Evolutionary conservation across 2,113 vertebrate species (phyloP).

Genomic region (Mobula birostris): DNA sequence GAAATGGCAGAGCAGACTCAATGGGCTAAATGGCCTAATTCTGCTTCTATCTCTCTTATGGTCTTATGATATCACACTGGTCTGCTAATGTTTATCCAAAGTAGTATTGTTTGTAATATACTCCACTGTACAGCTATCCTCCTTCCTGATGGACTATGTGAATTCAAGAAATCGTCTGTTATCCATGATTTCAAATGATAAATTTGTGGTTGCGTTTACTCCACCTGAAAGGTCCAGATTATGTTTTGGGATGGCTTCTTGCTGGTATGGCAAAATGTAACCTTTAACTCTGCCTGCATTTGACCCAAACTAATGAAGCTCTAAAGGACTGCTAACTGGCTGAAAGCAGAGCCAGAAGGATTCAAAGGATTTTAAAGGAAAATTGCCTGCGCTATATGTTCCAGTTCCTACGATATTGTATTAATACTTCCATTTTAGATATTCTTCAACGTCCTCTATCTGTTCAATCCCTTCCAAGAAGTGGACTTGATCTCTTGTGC

Average conservation of each 20-base stretch:
- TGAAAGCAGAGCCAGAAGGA: background rate
- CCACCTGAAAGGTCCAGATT: background rate
- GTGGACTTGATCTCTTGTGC: slow-evolving; percentile 93
- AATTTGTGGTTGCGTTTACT: background rate
- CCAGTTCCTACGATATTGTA: background rate
- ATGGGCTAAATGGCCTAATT: too few species aligned
- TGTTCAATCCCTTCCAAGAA: background rate
- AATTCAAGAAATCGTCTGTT: background rate
- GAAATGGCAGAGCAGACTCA: too few species aligned
- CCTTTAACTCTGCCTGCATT: background rate
- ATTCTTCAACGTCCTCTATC: background rate
- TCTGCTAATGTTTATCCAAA: background rate
- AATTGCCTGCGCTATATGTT: background rate
- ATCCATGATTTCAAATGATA: background rate
- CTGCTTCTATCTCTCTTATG: too few species aligned
- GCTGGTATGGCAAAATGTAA: background rate
- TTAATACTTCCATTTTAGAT: background rate
- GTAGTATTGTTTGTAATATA: background rate
- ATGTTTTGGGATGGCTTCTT: background rate
- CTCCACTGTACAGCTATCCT: background rate
- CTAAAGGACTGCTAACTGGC: too few species aligned
- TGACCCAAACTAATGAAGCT: background rate
- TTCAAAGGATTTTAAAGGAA: background rate
- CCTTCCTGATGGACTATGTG: background rate
- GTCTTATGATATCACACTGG: background rate